Evolutionary conservation across 2,888 invertebrate species (phyloP), one percentile per base, ranked within the genome.

Genomic region (Orthosia gothica): DNA sequence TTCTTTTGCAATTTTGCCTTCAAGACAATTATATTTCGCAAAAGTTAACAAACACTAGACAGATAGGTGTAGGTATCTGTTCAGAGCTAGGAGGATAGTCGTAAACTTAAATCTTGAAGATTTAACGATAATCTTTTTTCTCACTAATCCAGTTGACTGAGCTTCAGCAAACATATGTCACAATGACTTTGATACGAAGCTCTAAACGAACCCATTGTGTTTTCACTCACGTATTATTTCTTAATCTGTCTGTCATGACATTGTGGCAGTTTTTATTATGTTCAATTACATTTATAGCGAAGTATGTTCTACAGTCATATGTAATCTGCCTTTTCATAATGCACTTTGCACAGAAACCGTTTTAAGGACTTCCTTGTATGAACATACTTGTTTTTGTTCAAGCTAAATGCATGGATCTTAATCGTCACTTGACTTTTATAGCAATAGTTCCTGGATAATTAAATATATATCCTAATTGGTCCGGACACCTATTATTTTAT

Each of bases 161-260:
- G 87, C 89, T 91, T 90, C 88, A 82, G 87, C 83, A 89, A 90
- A 88, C 85, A 77, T 84, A 79, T 90, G 91, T 91, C 91, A 90
- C 85, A 89, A 87, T 76, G 78, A 82, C 87, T 86, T 83, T 87
- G 87, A 91, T 90, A 89, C 82, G 81, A 89, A 88, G 89, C 90
- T 90, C 88, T 87, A 91, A 91, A 93, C 85, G 88, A 90, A 87
- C 86, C 83, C 88, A 92, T 93, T 93, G 91, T 93, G 90, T 93
- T 93, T 93, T 93, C 92, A 92, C 92, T 93, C 92, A 92, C 93
- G 93, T 91, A 87, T 73, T 89, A 87, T 93, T 92, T 88, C 92
- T 81, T 87, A 92, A 92, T 87, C 67, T 76, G 79, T 88, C 82
- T 85, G 86, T 89, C 89, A 85, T 87, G 85, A 87, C 85, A 86